These are phyloP conservation scores for Kryphioiulus occultus DNA, from an alignment of 2,888 invertebrate genomes.

Conservation along the genomic window DNA sequence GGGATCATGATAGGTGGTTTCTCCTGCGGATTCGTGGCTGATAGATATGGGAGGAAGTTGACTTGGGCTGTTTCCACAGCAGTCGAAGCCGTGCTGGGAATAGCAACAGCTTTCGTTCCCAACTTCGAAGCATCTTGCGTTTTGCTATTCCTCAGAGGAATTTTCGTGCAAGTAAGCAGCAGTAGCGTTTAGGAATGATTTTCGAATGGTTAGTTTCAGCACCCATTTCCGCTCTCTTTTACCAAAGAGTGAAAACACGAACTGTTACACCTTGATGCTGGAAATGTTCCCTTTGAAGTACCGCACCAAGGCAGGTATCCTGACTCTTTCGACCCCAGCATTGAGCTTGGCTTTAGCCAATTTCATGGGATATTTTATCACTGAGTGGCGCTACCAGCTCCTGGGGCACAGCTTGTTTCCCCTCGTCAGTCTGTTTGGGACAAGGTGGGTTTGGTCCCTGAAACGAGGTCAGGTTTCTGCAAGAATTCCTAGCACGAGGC, in stretches of 20 bases:
- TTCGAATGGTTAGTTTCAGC: background rate
- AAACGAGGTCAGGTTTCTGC: background rate
- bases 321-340: slow-evolving; percentile 20
- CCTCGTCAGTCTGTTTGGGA: slow-evolving; percentile 27
- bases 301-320: slow-evolving; percentile 37
- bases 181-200: no score
- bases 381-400: slow-evolving; percentile 46
- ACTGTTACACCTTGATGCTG: slow-evolving; percentile 29
- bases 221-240: background rate
- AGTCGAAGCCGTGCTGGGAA: slow-evolving; percentile 10
- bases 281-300: slow-evolving; percentile 42
- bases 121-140: slow-evolving; percentile 39
- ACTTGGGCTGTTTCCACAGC: background rate
- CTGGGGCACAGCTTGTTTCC: background rate
- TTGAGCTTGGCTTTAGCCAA: background rate
- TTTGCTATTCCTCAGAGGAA: background rate
- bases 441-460: background rate
- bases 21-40: slow-evolving; percentile 13
- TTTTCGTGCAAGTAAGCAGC: no score
- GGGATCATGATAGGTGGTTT: slow-evolving; percentile 42
- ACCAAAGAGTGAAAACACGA: slow-evolving; percentile 33
- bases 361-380: slow-evolving; percentile 1
- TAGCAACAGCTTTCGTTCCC: background rate
- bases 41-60: slow-evolving; percentile 28
- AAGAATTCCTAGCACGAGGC: background rate